Percentiles rank a stretch among this genome's conserved stretches.
Evolutionary conservation across 37 sponge, comb jelly and placozoan genomes (phyloP).

Genomic region (Beroe ovata): DNA sequence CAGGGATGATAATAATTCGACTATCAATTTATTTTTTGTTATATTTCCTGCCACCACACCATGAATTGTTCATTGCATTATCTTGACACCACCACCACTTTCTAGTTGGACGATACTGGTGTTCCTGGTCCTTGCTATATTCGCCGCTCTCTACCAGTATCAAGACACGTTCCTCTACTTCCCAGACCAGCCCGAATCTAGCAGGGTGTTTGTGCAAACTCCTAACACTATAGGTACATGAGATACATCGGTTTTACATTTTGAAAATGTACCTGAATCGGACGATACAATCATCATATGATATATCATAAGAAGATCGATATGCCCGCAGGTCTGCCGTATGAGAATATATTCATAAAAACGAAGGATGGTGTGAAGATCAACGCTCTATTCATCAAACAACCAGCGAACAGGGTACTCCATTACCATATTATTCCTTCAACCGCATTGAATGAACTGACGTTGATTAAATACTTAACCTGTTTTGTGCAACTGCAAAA

Average conservation of each 20-base stretch:
- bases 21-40: too few relatives aligned
- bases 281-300: too few relatives aligned
- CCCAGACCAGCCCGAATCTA: conserved; percentile 92
- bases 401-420: conserved; percentile 72
- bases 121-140: conserved; percentile 78
- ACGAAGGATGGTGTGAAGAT: conserved; percentile 81
- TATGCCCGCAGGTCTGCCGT: conserved; percentile 76
- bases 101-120: conserved; percentile 75
- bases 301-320: too few relatives aligned
- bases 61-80: too few relatives aligned
- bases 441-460: too few relatives aligned
- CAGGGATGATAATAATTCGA: too few relatives aligned
- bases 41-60: too few relatives aligned
- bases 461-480: too few relatives aligned
- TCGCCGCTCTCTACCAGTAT: conserved; percentile 94
- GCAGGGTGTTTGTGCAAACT: conserved; percentile 92
- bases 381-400: conserved; percentile 88
- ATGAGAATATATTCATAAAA: conserved; percentile 79
- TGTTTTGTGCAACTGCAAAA: too few relatives aligned
- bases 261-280: too few relatives aligned
- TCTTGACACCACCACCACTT: neutral
- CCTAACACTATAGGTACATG: conserved; percentile 83
- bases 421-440: too few relatives aligned
- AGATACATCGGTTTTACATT: too few relatives aligned
- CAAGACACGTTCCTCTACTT: conserved; percentile 96